Evolutionary conservation across 2,113 vertebrate genomes (phyloP), one percentile per base, ranked within the genome.

Genomic region (Petrocephalus zakoni): DNA sequence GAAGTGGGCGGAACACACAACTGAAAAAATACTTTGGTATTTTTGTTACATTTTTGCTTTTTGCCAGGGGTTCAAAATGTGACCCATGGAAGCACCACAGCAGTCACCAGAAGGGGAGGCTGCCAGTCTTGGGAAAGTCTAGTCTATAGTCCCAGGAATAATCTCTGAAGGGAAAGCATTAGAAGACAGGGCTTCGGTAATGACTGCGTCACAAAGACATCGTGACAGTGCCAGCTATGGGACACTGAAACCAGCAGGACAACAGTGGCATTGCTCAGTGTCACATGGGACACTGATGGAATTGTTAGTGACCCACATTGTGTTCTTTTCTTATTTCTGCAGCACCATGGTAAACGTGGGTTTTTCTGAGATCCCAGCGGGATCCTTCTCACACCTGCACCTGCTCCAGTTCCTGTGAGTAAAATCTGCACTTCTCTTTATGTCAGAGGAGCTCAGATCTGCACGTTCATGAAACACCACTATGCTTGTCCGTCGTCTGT

Each of bases 321-420:
- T 29, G 61, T 42, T 42, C 29, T 78, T 19, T 42, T 78, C 72
- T 22, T 11, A 47, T 52, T 52, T 4, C n/a, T 13, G 49, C 82
- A 85, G 82, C 46, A 85, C 82, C 46, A 85, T 85, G 82, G 42
- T 85, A n/a, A 85, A 85, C 82, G 82, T 49, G 82, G 82, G 46
- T 52, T 85, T 85, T 25, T n/a, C 46, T 15, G 82, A 85, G 82
- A 85, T 85, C 82, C 82, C 82, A 49, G 82, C 46, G 49, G 82
- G 82, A 8, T 49, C 47, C 22, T 85, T 85, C 82, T 85, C 82
- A 15, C 82, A 85, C 82, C 82, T 85, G 46, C 82, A 85, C 82
- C 82, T 51, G 82, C 82, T 85, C 47, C 82, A 85, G 82, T 51
- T 85, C 47, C 82, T 85, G 82, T 85, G 82, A 85, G 82, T 85